Conservation (phyloP, 1,140 invertebrate species). For the Camponotus vicinus region DNA sequence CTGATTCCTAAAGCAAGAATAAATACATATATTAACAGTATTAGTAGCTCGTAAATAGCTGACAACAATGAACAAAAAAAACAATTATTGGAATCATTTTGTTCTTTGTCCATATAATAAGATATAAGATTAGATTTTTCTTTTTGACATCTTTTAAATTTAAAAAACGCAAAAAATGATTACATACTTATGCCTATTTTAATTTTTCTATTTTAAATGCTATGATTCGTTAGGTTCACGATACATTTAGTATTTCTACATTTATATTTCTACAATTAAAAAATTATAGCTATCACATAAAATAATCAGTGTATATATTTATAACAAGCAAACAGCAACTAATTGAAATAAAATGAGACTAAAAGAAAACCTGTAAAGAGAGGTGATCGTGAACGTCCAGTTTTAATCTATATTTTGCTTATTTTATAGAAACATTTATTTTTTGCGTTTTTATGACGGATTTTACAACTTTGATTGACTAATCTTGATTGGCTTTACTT, state of each 20-base stretch:
- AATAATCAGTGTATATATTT: neutral
- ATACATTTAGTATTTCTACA: neutral
- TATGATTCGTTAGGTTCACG: too few species aligned
- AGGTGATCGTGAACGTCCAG: too few species aligned
- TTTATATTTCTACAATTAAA: neutral
- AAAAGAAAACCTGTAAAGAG: too few species aligned
- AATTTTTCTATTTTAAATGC: neutral
- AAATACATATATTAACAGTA: conserved; percentile 8
- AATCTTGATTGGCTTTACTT: too few species aligned
- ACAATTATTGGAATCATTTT: neutral
- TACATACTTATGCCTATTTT: neutral
- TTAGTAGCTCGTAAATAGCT: neutral
- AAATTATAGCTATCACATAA: neutral
- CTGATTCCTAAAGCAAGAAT: neutral
- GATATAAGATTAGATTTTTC: neutral
- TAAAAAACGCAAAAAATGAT: neutral
- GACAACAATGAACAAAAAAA: conserved; percentile 3
- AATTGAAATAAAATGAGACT: neutral
- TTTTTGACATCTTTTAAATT: neutral
- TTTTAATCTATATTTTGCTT: too few species aligned
- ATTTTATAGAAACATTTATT: too few species aligned
- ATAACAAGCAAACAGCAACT: neutral
- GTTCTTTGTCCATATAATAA: neutral
- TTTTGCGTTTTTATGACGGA: too few species aligned
- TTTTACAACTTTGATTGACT: too few species aligned